phyloP scores from a whole-genome alignment of 2,113 vertebrate species.

The Phalacrocorax pelagicus region DNA sequence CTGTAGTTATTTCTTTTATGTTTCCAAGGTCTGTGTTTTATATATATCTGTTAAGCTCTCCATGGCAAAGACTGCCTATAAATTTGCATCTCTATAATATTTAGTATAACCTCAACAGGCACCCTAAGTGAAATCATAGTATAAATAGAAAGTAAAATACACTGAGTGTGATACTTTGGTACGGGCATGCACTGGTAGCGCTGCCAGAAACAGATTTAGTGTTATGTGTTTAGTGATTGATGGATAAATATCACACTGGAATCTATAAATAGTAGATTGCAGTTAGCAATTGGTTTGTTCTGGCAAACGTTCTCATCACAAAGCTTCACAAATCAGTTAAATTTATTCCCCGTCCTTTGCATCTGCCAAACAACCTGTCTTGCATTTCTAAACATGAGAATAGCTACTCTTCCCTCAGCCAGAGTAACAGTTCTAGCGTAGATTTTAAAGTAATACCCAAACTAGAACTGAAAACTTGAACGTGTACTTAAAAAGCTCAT shows the following conservation, averaged over 20 bases:
- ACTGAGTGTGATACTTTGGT: not conserved
- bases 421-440: not conserved
- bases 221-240: not conserved
- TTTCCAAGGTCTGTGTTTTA: not conserved
- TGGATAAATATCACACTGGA: conserved; percentile 27
- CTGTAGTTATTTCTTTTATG: not conserved
- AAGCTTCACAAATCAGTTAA: conserved; percentile 18
- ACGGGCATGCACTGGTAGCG: not conserved
- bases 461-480: not conserved
- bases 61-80: not conserved
- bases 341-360: not conserved
- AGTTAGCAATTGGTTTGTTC: not conserved
- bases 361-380: not conserved
- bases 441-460: not conserved
- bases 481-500: not conserved
- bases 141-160: conserved; percentile 13
- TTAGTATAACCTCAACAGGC: not conserved
- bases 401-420: not conserved
- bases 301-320: not conserved
- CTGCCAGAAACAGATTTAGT: conserved; percentile 1
- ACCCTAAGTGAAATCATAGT: not conserved
- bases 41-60: not conserved
- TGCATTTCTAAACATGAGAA: not conserved
- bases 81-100: not conserved
- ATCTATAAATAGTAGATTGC: conserved; percentile 1